phyloP scores from a whole-genome alignment of 2,888 invertebrate species.

The Ochropacha duplaris region DNA sequence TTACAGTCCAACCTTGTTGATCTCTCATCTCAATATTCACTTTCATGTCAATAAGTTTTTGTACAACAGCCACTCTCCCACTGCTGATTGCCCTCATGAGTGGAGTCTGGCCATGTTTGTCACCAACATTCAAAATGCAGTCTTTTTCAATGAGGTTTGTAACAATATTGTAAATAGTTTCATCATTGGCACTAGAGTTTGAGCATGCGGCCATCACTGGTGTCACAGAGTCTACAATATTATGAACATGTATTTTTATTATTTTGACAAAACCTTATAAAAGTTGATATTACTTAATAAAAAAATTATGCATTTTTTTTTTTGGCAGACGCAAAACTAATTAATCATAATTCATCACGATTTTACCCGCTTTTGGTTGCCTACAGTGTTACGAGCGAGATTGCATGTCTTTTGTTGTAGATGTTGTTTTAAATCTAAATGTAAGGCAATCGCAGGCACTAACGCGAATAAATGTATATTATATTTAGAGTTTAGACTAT shows the following conservation, averaged over 20 bases:
- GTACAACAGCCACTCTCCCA: conserved; percentile 78
- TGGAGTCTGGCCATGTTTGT: conserved; percentile 84
- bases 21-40: conserved; percentile 83
- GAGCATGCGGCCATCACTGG: conserved; percentile 85
- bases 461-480: too few species aligned
- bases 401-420: too few species aligned
- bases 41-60: conserved; percentile 76
- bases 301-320: too few species aligned
- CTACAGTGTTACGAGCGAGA: too few species aligned
- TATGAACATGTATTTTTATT: not conserved
- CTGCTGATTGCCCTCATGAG: conserved; percentile 84
- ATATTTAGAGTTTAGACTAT: too few species aligned
- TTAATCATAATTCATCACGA: too few species aligned
- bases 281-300: too few species aligned
- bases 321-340: too few species aligned
- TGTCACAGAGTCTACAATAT: conserved; percentile 82
- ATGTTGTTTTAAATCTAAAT: too few species aligned
- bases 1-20: conserved; percentile 85
- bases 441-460: too few species aligned
- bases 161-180: conserved; percentile 73
- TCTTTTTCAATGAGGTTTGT: conserved; percentile 75
- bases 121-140: conserved; percentile 79
- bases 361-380: too few species aligned
- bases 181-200: conserved; percentile 75
- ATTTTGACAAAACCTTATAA: too few species aligned